These are phyloP conservation scores for Andrena cerasifolii DNA, from an alignment of 1,140 invertebrate genomes.

Conservation along the genomic window DNA sequence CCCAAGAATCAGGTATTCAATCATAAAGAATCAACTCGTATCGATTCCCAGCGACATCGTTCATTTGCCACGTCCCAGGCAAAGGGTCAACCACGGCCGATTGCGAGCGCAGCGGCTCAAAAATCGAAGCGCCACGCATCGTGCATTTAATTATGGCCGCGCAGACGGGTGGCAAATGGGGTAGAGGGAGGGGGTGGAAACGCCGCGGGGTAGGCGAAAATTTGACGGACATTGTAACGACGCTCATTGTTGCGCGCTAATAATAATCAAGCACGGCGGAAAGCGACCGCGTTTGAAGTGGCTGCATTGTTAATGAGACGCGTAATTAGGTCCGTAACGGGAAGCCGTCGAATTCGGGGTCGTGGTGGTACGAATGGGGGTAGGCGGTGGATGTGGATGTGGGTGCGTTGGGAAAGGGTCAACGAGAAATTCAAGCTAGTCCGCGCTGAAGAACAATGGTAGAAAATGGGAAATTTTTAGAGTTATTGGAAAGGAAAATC, in stretches of 20 bases:
- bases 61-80: no score
- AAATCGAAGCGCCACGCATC: not conserved
- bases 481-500: no score
- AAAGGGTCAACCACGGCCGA: not conserved
- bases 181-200: not conserved
- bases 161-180: not conserved
- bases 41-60: not conserved
- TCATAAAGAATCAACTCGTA: not conserved
- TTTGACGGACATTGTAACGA: conserved; percentile 55
- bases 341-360: conserved; percentile 51
- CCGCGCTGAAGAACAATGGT: conserved; percentile 35
- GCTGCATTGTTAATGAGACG: conserved; percentile 69
- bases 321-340: conserved; percentile 62
- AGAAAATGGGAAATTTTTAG: no score
- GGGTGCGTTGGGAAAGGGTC: not conserved
- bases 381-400: not conserved
- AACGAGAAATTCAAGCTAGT: conserved; percentile 40
- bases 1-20: no score
- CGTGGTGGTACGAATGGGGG: not conserved
- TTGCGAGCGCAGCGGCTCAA: not conserved
- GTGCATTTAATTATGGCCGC: conserved; percentile 11
- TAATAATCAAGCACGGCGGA: conserved; percentile 55
- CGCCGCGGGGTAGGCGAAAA: conserved; percentile 2
- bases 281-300: conserved; percentile 60
- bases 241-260: conserved; percentile 59